Percentiles rank a stretch among this genome's conserved stretches.
Evolutionary conservation across 2,888 invertebrate species (phyloP).

Genomic region (Pheosia gnoma): DNA sequence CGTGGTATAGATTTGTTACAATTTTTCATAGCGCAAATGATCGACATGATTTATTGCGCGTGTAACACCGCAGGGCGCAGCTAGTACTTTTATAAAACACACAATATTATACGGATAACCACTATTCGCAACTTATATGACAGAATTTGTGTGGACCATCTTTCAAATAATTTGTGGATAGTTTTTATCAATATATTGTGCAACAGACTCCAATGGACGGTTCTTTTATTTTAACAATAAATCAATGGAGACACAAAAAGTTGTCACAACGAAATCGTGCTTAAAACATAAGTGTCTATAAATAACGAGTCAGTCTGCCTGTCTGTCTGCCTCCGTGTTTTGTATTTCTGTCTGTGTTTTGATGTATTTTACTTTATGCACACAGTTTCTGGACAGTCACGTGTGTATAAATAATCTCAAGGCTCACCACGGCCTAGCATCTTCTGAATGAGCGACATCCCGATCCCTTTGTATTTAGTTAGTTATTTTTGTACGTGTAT

Average conservation of each 20-base stretch:
- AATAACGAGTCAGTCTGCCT: constrained; percentile 62
- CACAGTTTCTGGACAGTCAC: constrained; percentile 59
- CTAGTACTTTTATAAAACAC: no score
- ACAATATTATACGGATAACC: no score
- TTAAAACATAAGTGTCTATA: constrained; percentile 40
- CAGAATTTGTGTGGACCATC: no score
- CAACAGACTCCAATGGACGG: no score
- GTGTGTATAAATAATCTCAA: constrained; percentile 61
- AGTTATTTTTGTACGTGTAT: constrained; percentile 22
- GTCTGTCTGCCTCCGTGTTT: constrained; percentile 60
- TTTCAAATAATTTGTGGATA: no score
- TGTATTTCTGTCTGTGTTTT: constrained; percentile 66
- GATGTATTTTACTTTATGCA: constrained; percentile 67
- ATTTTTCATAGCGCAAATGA: no score
- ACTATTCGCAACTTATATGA: no score
- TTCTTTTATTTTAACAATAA: neutral
- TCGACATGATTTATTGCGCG: no score
- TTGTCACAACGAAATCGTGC: neutral
- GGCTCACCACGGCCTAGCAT: constrained; percentile 44
- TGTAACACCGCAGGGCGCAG: no score
- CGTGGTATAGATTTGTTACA: no score
- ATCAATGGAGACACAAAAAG: neutral
- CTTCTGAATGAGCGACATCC: constrained; percentile 20
- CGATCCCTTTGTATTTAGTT: constrained; percentile 32
- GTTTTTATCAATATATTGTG: no score